Evolutionary conservation across 1,140 invertebrate genomes (phyloP), one percentile per base, ranked within the genome.

Genomic region (Pachypeltis micranthus): DNA sequence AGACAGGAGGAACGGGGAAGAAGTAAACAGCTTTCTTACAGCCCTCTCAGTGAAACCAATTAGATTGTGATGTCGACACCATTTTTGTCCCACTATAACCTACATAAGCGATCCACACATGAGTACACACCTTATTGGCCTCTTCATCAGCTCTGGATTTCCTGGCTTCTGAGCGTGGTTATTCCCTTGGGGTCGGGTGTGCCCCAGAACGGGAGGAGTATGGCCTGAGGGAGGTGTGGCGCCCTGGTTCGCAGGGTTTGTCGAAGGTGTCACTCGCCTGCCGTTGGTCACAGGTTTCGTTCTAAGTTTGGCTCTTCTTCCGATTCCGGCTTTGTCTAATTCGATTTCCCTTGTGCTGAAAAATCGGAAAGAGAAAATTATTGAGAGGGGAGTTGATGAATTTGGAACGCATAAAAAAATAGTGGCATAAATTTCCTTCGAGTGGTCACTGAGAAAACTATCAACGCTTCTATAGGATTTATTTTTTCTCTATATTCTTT

Each of bases 301-400:
- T 81, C 65, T 85, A 70, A 86, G 80, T 75, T 91, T 93, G 67
- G 89, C 83, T 74, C 88, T 88, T 64, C 86, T 79, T 47, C 91
- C 88, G 70, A 92, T 90, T 75, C 90, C 86, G 67, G 86, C 86
- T 71, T 88, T 87, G 75, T 90, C 90, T 65, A 87, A 81, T 78
- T 94, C 93, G 70, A 95, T 93, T 71, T 91, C 90, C 72, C 90
- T 85, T 69, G 91, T 90, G 76, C 89, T 91, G 78, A 27, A 81
- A 81, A 39, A 10, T 7, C 7, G n/a, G n/a, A n/a, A 39, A 39
- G n/a, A 39, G 44, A 27, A 66, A 39, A 39, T n/a, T n/a, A n/a
- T n/a, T n/a, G n/a, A n/a, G n/a, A n/a, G n/a, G n/a, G n/a, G n/a
- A n/a, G n/a, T n/a, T n/a, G n/a, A n/a, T n/a, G n/a, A n/a, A n/a